Evolutionary conservation across 2,797 vertebrate species (phyloP).

Genomic region (Macropus fuliginosus): DNA sequence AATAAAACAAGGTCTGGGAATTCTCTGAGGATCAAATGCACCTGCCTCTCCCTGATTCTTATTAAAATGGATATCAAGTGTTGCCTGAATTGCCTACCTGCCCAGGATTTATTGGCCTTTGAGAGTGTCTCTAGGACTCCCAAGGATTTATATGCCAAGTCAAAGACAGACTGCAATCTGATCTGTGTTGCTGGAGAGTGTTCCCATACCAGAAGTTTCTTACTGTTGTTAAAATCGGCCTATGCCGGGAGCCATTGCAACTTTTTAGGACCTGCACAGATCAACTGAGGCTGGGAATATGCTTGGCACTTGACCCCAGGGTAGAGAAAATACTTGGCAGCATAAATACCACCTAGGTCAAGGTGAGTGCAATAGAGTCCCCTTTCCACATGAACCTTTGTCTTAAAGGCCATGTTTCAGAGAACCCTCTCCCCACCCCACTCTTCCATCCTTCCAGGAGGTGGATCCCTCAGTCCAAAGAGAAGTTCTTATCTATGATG

Average conservation of each 20-base stretch:
- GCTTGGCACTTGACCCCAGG: not conserved
- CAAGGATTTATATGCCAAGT: not conserved
- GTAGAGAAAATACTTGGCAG: not conserved
- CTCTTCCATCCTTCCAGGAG: not conserved
- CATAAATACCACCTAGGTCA: not conserved
- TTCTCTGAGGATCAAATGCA: not conserved
- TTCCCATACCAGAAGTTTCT: not conserved
- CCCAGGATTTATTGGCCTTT: not conserved
- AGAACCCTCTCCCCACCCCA: not conserved
- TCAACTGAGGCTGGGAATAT: not conserved
- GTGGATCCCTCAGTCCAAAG: not conserved
- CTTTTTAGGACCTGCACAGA: slow-evolving; percentile 14
- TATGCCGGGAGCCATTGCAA: not conserved
- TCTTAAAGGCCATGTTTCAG: not conserved
- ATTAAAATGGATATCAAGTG: slow-evolving; percentile 1
- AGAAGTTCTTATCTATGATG: not conserved
- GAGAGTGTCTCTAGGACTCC: not conserved
- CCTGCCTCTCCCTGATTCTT: not conserved
- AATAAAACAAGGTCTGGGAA: not conserved
- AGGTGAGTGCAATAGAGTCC: not conserved
- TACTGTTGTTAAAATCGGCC: not conserved
- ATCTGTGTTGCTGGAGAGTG: not conserved
- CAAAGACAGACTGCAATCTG: not conserved
- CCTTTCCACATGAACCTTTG: not conserved
- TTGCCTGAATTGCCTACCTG: not conserved